Conservation (phyloP, 1,140 invertebrate species). For the Holcopasites calliopsidis region DNA sequence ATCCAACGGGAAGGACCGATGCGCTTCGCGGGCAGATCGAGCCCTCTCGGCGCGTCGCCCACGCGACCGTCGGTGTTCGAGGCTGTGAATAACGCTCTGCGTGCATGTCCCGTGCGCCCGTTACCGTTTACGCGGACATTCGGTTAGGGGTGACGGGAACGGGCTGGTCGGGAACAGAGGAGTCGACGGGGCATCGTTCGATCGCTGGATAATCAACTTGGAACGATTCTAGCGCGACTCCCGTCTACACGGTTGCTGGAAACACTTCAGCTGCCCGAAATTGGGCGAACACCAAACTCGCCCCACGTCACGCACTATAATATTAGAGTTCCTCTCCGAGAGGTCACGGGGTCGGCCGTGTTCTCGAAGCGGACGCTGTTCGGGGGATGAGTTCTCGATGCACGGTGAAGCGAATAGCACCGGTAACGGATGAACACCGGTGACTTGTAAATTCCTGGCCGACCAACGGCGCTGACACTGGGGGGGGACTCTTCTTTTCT, state of each 20-base stretch:
- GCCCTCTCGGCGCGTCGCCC: constrained; percentile 30
- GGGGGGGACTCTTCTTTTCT: constrained; percentile 53
- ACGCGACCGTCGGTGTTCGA: constrained; percentile 37
- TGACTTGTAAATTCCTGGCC: constrained; percentile 65
- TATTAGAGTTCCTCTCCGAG: not conserved
- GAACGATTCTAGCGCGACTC: too few relatives aligned
- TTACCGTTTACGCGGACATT: constrained; percentile 53
- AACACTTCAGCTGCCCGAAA: too few relatives aligned
- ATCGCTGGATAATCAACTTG: too few relatives aligned
- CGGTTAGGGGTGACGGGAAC: constrained; percentile 11
- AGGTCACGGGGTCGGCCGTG: constrained; percentile 4
- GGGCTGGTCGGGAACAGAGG: not conserved
- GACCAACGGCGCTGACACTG: constrained; percentile 63
- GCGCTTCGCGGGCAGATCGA: not conserved
- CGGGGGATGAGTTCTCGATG: constrained; percentile 60
- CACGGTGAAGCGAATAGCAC: constrained; percentile 63
- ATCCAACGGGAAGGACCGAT: not conserved
- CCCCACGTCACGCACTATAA: too few relatives aligned
- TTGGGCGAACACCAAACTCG: too few relatives aligned
- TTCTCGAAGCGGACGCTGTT: constrained; percentile 2
- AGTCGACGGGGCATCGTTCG: not conserved
- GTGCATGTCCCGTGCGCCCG: constrained; percentile 29
- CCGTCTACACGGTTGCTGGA: too few relatives aligned
- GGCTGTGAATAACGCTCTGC: constrained; percentile 46
- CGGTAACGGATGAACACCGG: constrained; percentile 69